Percentiles rank a stretch among this genome's conserved stretches.
Evolutionary conservation across 2,888 invertebrate species (phyloP).

Genomic region (Sipha maydis): DNA sequence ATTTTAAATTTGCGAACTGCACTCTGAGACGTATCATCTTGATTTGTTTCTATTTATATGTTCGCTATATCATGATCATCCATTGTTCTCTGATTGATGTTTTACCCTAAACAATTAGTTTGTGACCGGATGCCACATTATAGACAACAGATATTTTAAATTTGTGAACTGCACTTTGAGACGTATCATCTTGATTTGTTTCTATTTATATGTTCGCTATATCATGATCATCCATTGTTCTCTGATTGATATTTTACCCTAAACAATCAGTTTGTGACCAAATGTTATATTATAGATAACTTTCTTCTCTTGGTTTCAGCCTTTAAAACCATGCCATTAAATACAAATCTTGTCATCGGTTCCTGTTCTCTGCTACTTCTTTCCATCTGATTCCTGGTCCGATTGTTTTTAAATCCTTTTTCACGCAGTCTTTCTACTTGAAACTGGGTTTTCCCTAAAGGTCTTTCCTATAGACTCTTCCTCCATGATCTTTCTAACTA

Average conservation of each 20-base stretch:
- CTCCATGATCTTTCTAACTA: too few relatives aligned
- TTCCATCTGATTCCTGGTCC: too few relatives aligned
- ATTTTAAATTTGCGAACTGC: slow-evolving; percentile 33
- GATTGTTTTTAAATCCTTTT: too few relatives aligned
- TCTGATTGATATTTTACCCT: slow-evolving; percentile 25
- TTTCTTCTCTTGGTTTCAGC: too few relatives aligned
- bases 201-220: slow-evolving; percentile 46
- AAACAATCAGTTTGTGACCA: slow-evolving; percentile 48
- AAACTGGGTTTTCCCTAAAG: too few relatives aligned
- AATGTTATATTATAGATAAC: too few relatives aligned
- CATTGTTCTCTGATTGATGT: slow-evolving; percentile 40
- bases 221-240: slow-evolving; percentile 46
- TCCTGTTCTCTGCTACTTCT: too few relatives aligned
- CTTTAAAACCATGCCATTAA: too few relatives aligned
- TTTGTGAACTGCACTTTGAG: slow-evolving; percentile 3
- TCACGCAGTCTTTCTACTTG: too few relatives aligned
- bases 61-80: slow-evolving; percentile 41
- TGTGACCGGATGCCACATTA: slow-evolving; percentile 29
- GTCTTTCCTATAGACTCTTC: too few relatives aligned
- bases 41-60: slow-evolving; percentile 33
- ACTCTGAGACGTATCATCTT: slow-evolving; percentile 42
- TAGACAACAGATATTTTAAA: not conserved
- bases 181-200: not conserved
- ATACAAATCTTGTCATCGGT: too few relatives aligned
- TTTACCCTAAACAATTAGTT: not conserved